Percentiles rank a stretch among this genome's conserved stretches.
These are phyloP conservation scores for Mobula hypostoma DNA, from an alignment of 2,113 vertebrate species.

Conservation along the genomic window DNA sequence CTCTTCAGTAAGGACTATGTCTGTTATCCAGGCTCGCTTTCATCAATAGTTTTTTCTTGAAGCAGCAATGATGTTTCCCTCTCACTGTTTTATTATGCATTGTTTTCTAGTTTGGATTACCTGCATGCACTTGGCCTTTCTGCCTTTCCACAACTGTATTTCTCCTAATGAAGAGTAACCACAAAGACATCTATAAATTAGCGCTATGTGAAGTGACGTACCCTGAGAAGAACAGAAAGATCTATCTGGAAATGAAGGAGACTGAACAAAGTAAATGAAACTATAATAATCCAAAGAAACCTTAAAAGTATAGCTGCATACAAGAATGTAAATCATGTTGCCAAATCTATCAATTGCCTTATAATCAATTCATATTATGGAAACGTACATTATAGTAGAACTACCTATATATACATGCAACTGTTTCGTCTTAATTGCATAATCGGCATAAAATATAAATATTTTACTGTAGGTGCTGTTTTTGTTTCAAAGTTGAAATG, in stretches of 20 bases:
- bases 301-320: neutral
- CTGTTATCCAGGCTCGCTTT: neutral
- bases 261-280: constrained; percentile 42
- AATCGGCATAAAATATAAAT: constrained; percentile 6
- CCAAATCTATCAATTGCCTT: too few relatives aligned
- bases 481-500: neutral
- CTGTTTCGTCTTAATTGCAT: neutral
- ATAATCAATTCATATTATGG: too few relatives aligned
- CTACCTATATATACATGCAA: neutral
- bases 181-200: constrained; percentile 69
- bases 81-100: neutral
- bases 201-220: constrained; percentile 80
- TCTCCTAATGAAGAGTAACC: constrained; percentile 73
- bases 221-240: constrained; percentile 80
- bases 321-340: too few relatives aligned
- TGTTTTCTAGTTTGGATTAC: constrained; percentile 72
- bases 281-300: neutral
- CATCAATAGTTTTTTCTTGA: neutral
- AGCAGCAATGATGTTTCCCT: neutral
- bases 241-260: constrained; percentile 64
- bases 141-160: constrained; percentile 86
- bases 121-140: constrained; percentile 89
- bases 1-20: neutral
- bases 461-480: neutral
- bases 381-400: too few relatives aligned